These are phyloP conservation scores for Erpobdella octoculata DNA, from an alignment of 2,888 invertebrate genomes.

Conservation along the genomic window DNA sequence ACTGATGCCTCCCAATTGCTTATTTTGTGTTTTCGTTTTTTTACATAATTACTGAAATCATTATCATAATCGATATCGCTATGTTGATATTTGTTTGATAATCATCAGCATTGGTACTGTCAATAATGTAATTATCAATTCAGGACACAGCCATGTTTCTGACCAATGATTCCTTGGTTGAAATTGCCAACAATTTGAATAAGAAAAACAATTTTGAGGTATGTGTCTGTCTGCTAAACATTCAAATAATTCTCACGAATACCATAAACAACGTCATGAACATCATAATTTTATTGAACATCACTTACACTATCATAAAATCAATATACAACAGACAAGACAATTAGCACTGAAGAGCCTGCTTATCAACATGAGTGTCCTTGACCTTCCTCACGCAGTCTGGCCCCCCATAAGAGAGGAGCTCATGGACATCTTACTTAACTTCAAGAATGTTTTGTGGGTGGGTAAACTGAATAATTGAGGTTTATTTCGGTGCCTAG, in stretches of 20 bases:
- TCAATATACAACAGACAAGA: neutral
- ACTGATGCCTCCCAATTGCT: no score
- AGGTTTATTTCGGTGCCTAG: no score
- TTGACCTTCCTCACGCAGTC: slow-evolving; percentile 7
- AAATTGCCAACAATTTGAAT: slow-evolving; percentile 4
- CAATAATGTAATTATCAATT: neutral
- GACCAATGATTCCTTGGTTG: slow-evolving; percentile 8
- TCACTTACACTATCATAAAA: neutral
- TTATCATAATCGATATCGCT: neutral
- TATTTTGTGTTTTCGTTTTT: no score
- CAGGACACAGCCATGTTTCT: slow-evolving; percentile 19
- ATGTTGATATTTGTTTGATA: neutral
- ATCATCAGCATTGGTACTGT: neutral
- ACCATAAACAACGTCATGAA: neutral
- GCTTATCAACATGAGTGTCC: slow-evolving; percentile 3
- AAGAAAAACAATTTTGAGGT: neutral
- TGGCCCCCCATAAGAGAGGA: slow-evolving; percentile 14
- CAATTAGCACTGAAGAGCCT: neutral
- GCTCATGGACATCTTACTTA: neutral
- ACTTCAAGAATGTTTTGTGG: neutral
- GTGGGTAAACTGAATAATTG: no score
- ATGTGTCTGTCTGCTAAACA: neutral
- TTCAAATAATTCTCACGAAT: neutral
- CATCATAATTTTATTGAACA: neutral
- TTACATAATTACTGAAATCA: neutral